A percentile compares a stretch with the other conserved stretches of the same genome.
Conservation (phyloP, 2,888 invertebrate genomes). For the Trichopoda pennipes region DNA sequence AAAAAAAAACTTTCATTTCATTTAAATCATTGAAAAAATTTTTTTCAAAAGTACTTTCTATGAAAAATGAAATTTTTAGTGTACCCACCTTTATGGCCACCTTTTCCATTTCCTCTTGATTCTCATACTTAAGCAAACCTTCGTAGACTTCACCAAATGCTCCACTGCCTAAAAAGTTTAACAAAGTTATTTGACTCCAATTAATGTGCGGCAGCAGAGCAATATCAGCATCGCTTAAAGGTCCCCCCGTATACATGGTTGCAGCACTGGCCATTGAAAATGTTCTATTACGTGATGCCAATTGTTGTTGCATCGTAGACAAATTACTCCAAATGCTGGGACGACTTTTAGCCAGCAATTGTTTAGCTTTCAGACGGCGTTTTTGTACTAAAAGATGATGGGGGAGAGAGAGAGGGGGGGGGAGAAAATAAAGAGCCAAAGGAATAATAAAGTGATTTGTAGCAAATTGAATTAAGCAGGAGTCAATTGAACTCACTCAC, state of each 20-base stretch:
- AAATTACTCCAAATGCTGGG: slow-evolving; percentile 89
- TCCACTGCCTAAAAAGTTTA: slow-evolving; percentile 95
- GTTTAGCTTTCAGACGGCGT: slow-evolving; percentile 86
- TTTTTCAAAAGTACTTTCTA: too few species aligned
- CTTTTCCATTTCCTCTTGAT: slow-evolving; percentile 85
- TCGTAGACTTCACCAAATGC: slow-evolving; percentile 99
- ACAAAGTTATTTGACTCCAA: slow-evolving; percentile 91
- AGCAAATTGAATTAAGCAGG: not conserved
- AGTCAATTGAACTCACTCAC: slow-evolving; percentile 22
- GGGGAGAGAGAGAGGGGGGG: not conserved
- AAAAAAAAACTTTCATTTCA: not conserved
- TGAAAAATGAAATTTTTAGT: not conserved
- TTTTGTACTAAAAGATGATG: slow-evolving; percentile 82
- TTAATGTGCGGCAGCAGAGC: slow-evolving; percentile 92
- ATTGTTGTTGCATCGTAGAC: slow-evolving; percentile 86
- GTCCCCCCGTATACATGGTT: slow-evolving; percentile 87
- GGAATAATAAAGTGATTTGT: slow-evolving; percentile 11
- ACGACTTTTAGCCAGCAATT: slow-evolving; percentile 83
- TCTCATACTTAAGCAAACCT: slow-evolving; percentile 89
- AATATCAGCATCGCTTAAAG: slow-evolving; percentile 88
- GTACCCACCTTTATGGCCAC: slow-evolving; percentile 94
- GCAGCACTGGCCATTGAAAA: slow-evolving; percentile 90
- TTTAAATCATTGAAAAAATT: too few species aligned
- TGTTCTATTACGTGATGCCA: slow-evolving; percentile 85
- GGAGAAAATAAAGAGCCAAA: not conserved